Base-by-base conservation (phyloP, 2,113 vertebrate species). In the Cebus imitator region DNA sequence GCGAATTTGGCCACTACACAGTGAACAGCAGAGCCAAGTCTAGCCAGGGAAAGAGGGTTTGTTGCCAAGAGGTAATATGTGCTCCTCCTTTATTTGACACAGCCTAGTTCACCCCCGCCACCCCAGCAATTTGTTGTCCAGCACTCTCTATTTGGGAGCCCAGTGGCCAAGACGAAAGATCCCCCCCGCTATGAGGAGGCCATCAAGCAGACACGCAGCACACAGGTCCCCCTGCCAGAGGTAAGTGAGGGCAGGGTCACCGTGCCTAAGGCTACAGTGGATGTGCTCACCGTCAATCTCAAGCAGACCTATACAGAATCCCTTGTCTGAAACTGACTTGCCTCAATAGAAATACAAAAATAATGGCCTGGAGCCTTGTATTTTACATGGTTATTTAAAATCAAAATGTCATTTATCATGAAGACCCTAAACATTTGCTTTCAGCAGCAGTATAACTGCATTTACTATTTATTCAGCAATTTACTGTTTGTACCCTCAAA, bases 161-260 rank as follows among this genome's bases (percentile, higher is more conserved):
- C 99, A 27, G 97, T 97, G 82, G 98, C 98, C 75, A 99, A 99
- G 98, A 98, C 98, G 14, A 99, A 99, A 98, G 99, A 99, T 87
- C 99, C 99, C 20, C 99, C 99, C 66, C 99, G 99, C 88, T 99
- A 99, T 0, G 99, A 99, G 98, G 99, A 99, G 66, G 99, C 99
- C 55, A 99, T 99, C 97, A 99, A 99, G 97, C 99, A 99, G 98
- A 99, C 99, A 0, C 99, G 99, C 93, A 99, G 96, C 20, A 76
- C 99, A 94, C 99, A 99, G 90, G 23, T 98, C 0, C 91, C 98
- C 0, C 96, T 98, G 2, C 98, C 98, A 57, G 99, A 99, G 99
- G 99, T 99, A 94, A 90, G 94, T 18, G n/a, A 35, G 57, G 32
- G 43, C 17, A 5, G 30, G n/a, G 35, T 48, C 35, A 2, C 4